Conservation (phyloP, 2,113 vertebrate genomes). For the Archilochus colubris region DNA sequence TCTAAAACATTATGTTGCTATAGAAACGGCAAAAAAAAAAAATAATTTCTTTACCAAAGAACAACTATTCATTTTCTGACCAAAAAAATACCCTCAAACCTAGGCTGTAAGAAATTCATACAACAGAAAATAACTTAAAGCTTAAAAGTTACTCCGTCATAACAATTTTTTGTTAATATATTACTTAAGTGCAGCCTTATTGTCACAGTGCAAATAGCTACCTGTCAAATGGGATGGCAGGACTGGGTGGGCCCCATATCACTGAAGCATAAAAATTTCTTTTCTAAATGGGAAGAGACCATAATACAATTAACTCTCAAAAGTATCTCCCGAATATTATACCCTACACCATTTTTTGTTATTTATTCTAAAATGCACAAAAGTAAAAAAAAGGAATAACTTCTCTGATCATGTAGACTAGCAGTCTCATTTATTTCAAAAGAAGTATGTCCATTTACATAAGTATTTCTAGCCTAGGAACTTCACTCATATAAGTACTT, state of each 20-base stretch:
- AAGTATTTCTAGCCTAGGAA: not conserved
- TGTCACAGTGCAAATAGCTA: not conserved
- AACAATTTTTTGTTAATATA: not conserved
- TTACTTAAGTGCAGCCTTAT: not conserved
- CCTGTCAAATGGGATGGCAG: not conserved
- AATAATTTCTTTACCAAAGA: not conserved
- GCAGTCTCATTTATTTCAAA: not conserved
- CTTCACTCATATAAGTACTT: not conserved
- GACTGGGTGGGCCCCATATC: not conserved
- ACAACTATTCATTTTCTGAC: not conserved
- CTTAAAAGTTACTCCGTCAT: not conserved
- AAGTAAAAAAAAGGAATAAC: not conserved
- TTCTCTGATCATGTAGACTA: not conserved
- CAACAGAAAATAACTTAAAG: not conserved
- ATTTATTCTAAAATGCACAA: not conserved
- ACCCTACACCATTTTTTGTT: not conserved
- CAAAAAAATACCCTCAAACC: not conserved
- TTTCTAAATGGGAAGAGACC: not conserved
- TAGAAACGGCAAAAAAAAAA: conserved; percentile 45
- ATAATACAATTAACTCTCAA: not conserved
- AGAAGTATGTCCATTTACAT: not conserved
- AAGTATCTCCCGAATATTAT: not conserved
- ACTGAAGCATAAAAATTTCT: not conserved
- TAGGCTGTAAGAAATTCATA: not conserved
- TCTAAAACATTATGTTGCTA: conserved; percentile 60